Conservation (phyloP, 2,797 vertebrate species). For the Diplodus sargus region DNA sequence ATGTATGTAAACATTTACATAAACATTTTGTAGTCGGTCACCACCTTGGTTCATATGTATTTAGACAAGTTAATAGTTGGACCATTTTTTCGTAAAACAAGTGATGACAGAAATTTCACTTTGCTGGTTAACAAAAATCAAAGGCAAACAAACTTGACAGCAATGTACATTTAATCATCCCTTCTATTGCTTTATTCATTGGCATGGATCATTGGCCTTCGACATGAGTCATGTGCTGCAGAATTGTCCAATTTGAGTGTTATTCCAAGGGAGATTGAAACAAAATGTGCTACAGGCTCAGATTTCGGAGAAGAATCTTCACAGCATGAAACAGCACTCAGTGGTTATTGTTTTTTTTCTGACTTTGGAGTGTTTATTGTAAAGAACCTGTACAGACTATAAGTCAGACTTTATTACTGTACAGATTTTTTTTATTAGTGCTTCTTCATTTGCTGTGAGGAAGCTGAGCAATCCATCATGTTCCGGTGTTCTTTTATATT, state of each 20-base stretch:
- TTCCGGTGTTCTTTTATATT: slow-evolving; percentile 44
- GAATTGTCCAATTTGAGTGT: slow-evolving; percentile 9
- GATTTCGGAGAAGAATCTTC: slow-evolving; percentile 13
- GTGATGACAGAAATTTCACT: background rate
- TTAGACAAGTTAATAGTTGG: too few species aligned
- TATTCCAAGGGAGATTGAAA: slow-evolving; percentile 7
- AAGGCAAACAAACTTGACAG: background rate
- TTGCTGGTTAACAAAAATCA: background rate
- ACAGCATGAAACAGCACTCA: background rate
- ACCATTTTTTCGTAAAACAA: background rate
- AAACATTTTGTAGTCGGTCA: too few species aligned
- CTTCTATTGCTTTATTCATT: background rate
- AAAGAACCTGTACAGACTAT: slow-evolving; percentile 10
- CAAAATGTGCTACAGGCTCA: slow-evolving; percentile 8
- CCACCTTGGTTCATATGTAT: too few species aligned
- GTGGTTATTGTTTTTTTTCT: background rate
- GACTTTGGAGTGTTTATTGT: slow-evolving; percentile 23
- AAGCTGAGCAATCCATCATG: slow-evolving; percentile 61
- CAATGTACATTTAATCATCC: background rate
- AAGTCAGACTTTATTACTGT: slow-evolving; percentile 34
- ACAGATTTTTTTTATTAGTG: slow-evolving; percentile 42
- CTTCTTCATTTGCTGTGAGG: slow-evolving; percentile 45
- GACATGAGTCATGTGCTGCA: slow-evolving; percentile 8
- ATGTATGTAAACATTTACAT: background rate
- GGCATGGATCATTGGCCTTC: background rate